A percentile compares a stretch with the other conserved stretches of the same genome.
These are phyloP conservation scores for Diacarnus erythraeanus DNA, from an alignment of 37 sponge, comb jelly and placozoan genomes.

Conservation along the genomic window DNA sequence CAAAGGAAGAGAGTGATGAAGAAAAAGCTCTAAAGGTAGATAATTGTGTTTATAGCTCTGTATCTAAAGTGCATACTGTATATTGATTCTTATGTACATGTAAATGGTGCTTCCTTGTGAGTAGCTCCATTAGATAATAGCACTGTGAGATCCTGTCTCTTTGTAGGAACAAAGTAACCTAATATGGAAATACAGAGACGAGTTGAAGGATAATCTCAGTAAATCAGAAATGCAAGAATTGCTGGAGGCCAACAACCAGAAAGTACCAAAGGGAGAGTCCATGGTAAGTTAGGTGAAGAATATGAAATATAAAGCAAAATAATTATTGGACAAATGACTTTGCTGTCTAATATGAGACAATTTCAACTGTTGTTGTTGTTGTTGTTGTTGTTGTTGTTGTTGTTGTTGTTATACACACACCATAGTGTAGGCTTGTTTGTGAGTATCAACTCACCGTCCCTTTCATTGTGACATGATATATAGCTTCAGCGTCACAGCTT, in stretches of 20 bases:
- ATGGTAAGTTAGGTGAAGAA: conserved; percentile 28
- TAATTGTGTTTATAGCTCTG: background rate
- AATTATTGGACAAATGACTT: no score
- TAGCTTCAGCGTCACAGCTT: no score
- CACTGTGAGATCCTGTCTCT: background rate
- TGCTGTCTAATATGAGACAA: no score
- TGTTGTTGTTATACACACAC: background rate
- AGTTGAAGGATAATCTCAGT: conserved; percentile 43
- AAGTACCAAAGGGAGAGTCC: conserved; percentile 71
- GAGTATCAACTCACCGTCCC: no score
- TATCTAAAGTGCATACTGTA: no score
- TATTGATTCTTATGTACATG: no score
- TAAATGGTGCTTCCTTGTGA: no score
- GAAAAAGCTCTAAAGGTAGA: conserved; percentile 71
- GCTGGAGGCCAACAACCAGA: conserved; percentile 72
- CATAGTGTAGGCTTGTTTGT: no score
- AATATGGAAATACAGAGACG: conserved; percentile 77
- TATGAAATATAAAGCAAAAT: no score
- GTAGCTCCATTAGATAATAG: background rate
- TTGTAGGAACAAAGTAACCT: conserved; percentile 77
- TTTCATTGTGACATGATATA: no score
- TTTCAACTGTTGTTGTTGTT: no score
- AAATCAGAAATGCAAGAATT: conserved; percentile 52
- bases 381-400: background rate
- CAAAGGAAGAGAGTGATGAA: conserved; percentile 58